Evolutionary conservation across 2,113 vertebrate genomes (phyloP).

Genomic region (Marmota flaviventris): DNA sequence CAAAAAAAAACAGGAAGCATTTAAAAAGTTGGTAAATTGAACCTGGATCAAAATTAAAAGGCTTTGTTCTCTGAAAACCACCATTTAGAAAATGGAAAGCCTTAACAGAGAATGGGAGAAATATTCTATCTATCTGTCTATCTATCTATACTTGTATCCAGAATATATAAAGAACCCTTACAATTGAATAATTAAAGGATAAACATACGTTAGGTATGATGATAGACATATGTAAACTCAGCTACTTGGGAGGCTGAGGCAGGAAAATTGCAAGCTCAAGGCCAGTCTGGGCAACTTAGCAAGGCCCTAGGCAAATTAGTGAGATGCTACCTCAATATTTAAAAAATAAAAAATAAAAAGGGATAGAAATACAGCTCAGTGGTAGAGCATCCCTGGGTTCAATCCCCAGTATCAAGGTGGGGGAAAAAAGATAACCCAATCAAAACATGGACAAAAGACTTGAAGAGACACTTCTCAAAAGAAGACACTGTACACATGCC

Average conservation of each 20-base stretch:
- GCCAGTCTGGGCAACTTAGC: too few relatives aligned
- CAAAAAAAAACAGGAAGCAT: neutral
- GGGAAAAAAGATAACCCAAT: neutral
- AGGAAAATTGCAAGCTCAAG: too few relatives aligned
- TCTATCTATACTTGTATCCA: neutral
- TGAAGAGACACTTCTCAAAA: neutral
- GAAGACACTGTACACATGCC: rapidly evolving
- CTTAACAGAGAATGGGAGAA: neutral
- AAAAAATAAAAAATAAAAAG: too few relatives aligned
- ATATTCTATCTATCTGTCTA: neutral
- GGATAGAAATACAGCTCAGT: too few relatives aligned
- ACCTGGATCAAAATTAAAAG: constrained; percentile 16
- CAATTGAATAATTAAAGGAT: neutral
- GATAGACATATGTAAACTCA: too few relatives aligned
- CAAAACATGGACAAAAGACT: neutral
- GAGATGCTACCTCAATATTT: too few relatives aligned
- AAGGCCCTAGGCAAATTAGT: too few relatives aligned
- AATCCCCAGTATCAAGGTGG: too few relatives aligned
- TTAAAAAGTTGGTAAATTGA: neutral
- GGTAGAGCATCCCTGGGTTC: too few relatives aligned
- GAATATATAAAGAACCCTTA: neutral
- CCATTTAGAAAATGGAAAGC: constrained; percentile 27
- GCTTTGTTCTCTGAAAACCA: constrained; percentile 39
- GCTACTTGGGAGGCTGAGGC: too few relatives aligned
- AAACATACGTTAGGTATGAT: neutral